Evolutionary conservation across 2,888 invertebrate genomes (phyloP), one percentile per base, ranked within the genome.

Genomic region (Melangyna quadrimaculata): DNA sequence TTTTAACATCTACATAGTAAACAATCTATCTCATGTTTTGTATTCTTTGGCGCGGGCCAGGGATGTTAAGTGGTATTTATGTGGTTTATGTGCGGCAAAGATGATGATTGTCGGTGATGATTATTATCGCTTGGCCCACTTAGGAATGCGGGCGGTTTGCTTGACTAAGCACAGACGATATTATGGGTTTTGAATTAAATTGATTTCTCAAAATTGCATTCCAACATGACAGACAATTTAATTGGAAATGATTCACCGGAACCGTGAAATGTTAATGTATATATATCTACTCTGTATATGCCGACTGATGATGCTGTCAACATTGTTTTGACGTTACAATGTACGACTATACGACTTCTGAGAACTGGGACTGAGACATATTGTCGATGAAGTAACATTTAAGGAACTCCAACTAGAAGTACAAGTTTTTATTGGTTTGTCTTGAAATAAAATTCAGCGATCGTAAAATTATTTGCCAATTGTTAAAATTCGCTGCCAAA

Each of bases 391-490:
- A 10, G 29, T 19, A 4, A 57, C 10, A 12, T 57, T 32, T 17
- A 4, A 19, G 17, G 55, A 55, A 55, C 29, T 55, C 5, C 5
- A 3, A 17, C n/a, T 48, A 24, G 12, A 51, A 27, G 24, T 17
- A 29, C 48, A 29, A 24, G 40, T 70, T 53, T 70, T 80, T 63
- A 70, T 74, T 69, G 59, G 7, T 37, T 61, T 55, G n/a, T 55
- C 27, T 22, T 17, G 63, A 63, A 53, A 45, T 80, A 70, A 80
- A 70, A 61, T 12, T 24, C 29, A 22, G 29, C 22, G 53, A 10
- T 80, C 70, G 55, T 80, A 45, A 80, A 80, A 70, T 74, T 40
- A 45, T 55, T 74, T 61, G 61, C 37, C 37, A 69, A 57, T 74
- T 55, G 29, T 63, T 45, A 45, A 80, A 79, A 45, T 43, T 61